These are phyloP conservation scores for Phrynocephalus vlangalii DNA, from an alignment of 2,797 vertebrate species.

Conservation along the genomic window DNA sequence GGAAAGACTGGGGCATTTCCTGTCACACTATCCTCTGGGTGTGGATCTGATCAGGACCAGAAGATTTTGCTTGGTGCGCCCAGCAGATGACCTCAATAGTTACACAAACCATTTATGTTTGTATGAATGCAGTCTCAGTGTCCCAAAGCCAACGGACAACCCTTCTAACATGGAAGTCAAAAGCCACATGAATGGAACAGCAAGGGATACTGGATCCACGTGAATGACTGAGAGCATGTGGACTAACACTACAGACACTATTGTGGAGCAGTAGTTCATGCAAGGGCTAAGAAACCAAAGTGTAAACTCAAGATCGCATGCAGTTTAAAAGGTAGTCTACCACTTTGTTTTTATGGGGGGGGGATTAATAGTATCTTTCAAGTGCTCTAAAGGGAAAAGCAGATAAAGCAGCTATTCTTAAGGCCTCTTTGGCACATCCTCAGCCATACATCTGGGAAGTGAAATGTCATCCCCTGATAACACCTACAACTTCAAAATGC, in stretches of 20 bases:
- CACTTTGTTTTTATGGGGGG: not conserved
- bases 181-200: not conserved
- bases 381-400: not conserved
- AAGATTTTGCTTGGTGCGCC: no score
- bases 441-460: rapidly evolving
- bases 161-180: not conserved
- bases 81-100: no score
- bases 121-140: not conserved
- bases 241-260: not conserved
- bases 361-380: not conserved
- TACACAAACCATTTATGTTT: no score
- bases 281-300: not conserved
- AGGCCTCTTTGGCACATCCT: not conserved
- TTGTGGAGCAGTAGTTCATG: not conserved
- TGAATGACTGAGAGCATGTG: not conserved
- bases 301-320: no score
- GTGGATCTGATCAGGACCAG: no score
- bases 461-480: not conserved
- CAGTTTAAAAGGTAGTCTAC: not conserved
- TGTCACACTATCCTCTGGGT: no score
- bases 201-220: not conserved
- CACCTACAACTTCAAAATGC: not conserved
- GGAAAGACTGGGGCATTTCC: no score
- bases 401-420: rapidly evolving
- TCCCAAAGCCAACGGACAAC: not conserved